Conservation (phyloP, 2,888 invertebrate species). For the Cataglyphis albicans region DNA sequence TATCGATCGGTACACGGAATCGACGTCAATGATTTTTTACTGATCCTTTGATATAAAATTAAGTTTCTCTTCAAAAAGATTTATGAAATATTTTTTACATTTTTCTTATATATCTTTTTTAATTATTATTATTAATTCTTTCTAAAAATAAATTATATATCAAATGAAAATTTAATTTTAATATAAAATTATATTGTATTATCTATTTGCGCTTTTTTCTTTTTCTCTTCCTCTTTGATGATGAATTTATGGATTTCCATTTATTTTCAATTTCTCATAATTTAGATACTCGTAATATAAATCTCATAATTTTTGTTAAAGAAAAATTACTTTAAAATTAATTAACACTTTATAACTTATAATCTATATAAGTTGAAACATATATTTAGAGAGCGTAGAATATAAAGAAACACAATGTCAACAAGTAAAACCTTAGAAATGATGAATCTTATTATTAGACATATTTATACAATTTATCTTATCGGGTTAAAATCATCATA, state of each 20-base stretch:
- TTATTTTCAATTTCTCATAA: not conserved
- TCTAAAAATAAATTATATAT: not conserved
- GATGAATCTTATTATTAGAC: not conserved
- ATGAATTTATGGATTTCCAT: not conserved
- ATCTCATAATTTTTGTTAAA: not conserved
- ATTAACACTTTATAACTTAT: not conserved
- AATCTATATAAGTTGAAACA: not conserved
- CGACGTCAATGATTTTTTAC: not conserved
- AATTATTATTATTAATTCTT: not conserved
- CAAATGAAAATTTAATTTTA: not conserved
- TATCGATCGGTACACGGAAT: not conserved
- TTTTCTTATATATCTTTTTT: not conserved
- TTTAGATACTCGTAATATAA: not conserved
- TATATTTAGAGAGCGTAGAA: not conserved
- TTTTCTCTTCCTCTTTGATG: no score
- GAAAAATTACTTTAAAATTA: not conserved
- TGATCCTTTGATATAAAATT: not conserved
- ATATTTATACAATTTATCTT: constrained; percentile 12
- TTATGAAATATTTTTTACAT: not conserved
- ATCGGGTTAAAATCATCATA: not conserved
- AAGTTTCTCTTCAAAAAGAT: not conserved
- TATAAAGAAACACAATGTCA: not conserved
- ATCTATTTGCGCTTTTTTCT: not conserved
- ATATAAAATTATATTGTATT: not conserved
- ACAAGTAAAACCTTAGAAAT: constrained; percentile 1